These are phyloP conservation scores for Daboia siamensis DNA, from an alignment of 2,113 vertebrate species.

Conservation along the genomic window DNA sequence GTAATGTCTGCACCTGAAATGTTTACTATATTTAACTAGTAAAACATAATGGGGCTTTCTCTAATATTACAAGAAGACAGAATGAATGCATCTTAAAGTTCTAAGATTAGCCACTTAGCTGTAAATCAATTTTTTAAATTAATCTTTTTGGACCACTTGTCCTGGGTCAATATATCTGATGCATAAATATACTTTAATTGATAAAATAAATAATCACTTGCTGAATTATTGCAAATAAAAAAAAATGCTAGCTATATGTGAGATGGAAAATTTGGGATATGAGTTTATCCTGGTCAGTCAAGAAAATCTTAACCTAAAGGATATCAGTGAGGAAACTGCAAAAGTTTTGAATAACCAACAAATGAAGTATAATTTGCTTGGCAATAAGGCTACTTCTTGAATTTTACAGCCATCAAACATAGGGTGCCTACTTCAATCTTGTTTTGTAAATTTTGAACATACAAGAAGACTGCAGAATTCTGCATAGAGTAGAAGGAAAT, in stretches of 20 bases:
- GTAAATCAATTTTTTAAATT: not conserved
- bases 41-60: not conserved
- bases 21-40: not conserved
- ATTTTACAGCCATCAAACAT: not conserved
- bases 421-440: not conserved
- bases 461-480: not conserved
- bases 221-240: not conserved
- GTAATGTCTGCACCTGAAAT: not conserved
- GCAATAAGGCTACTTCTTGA: not conserved
- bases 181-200: conserved; percentile 12
- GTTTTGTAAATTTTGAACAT: not conserved
- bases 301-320: not conserved
- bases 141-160: not conserved
- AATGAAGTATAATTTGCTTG: not conserved
- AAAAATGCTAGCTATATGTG: not conserved
- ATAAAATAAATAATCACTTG: conserved; percentile 24
- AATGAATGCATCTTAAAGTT: not conserved
- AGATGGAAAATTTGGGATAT: not conserved
- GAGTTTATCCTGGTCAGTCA: not conserved
- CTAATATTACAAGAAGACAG: not conserved
- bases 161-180: not conserved
- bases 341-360: not conserved
- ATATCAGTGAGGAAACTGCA: not conserved
- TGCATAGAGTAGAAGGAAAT: not conserved
- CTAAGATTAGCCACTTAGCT: not conserved